A percentile compares a stretch with the other conserved stretches of the same genome.
Conservation (phyloP, 2,113 vertebrate genomes). For the Silurus meridionalis region DNA sequence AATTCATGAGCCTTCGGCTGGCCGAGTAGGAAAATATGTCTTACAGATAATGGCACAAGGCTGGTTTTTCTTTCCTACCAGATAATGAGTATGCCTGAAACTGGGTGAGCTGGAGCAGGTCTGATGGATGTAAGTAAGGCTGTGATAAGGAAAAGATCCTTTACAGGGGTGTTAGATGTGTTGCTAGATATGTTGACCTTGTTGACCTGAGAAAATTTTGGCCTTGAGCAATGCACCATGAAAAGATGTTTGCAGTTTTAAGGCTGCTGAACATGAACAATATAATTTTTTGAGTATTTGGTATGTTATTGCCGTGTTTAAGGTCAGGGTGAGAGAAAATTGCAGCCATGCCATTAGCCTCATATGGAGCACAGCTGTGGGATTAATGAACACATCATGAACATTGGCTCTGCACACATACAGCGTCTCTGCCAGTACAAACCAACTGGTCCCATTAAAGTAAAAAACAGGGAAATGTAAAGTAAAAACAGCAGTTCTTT, state of each 20-base stretch:
- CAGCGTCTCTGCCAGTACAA: constrained; percentile 48
- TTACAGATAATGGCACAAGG: constrained; percentile 50
- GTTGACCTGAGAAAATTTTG: constrained; percentile 7
- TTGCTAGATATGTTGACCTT: neutral
- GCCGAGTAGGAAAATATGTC: constrained; percentile 47
- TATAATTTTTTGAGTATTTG: neutral
- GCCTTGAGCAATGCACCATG: neutral
- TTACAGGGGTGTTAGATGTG: neutral
- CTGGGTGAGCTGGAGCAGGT: constrained; percentile 20
- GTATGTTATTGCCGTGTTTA: constrained; percentile 27
- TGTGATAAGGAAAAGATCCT: neutral
- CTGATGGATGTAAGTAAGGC: constrained; percentile 28
- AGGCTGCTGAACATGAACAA: neutral
- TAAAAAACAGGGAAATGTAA: constrained; percentile 20
- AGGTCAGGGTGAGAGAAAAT: constrained; percentile 20
- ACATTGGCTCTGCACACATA: constrained; percentile 34
- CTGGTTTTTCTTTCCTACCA: constrained; percentile 47
- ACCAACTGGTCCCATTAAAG: constrained; percentile 45
- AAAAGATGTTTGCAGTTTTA: neutral
- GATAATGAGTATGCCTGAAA: constrained; percentile 47
- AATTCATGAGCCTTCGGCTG: constrained; percentile 44
- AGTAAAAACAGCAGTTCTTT: constrained; percentile 2
- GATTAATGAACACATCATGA: constrained; percentile 52
- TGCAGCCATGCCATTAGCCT: constrained; percentile 40
- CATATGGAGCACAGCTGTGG: constrained; percentile 51